Conservation (phyloP, 2,888 invertebrate genomes). For the Melolontha melolontha region DNA sequence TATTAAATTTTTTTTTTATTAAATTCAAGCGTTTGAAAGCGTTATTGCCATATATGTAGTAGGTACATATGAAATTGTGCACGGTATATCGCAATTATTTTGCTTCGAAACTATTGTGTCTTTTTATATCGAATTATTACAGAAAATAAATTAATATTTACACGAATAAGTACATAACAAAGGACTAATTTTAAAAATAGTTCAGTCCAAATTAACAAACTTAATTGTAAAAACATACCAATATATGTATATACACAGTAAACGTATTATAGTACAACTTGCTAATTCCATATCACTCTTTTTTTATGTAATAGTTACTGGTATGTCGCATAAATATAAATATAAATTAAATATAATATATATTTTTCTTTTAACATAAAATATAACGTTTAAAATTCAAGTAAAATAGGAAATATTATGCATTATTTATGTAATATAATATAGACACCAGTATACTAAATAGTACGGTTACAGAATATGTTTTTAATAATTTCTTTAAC, state of each 20-base stretch:
- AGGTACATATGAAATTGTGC: conserved; percentile 43
- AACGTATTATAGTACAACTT: conserved; percentile 42
- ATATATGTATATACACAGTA: conserved; percentile 40
- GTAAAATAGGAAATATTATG: not conserved
- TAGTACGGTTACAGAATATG: conserved; percentile 35
- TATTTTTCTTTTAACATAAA: conserved; percentile 13
- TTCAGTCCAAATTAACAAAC: conserved; percentile 45
- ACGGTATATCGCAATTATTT: conserved; percentile 27
- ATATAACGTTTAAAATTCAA: conserved; percentile 13
- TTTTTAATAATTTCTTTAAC: conserved; percentile 34
- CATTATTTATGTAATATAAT: conserved; percentile 1
- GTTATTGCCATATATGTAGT: conserved; percentile 42
- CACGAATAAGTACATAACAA: conserved; percentile 56
- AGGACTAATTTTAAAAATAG: conserved; percentile 44
- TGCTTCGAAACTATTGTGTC: conserved; percentile 33
- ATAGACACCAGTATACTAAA: conserved; percentile 12
- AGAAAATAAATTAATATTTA: conserved; percentile 55
- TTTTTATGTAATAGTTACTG: conserved; percentile 16
- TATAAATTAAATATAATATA: not conserved
- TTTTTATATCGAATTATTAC: conserved; percentile 42
- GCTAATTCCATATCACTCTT: conserved; percentile 41
- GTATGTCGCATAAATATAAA: conserved; percentile 7
- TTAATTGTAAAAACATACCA: conserved; percentile 44
- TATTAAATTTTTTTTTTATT: conserved; percentile 27
- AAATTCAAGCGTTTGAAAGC: conserved; percentile 42